Evolutionary conservation across 1,140 invertebrate genomes (phyloP).

Genomic region (Gryon sp.): DNA sequence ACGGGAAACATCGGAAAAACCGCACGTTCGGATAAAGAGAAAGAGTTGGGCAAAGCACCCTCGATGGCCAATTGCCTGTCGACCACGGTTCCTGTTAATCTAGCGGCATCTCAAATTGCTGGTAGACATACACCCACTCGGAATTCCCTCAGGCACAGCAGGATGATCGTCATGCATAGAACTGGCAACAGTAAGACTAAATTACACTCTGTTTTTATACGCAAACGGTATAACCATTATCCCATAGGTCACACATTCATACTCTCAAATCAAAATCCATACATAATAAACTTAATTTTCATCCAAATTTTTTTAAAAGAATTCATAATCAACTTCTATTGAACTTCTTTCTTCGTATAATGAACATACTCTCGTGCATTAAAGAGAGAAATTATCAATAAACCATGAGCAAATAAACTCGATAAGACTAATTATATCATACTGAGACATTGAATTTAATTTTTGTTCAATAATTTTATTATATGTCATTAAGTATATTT

Average conservation of each 20-base stretch:
- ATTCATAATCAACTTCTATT: background rate
- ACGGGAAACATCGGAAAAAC: slow-evolving; percentile 72
- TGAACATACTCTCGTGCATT: background rate
- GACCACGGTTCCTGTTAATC: slow-evolving; percentile 86
- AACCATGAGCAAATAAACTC: slow-evolving; percentile 25
- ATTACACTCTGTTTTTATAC: background rate
- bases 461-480: too few relatives aligned
- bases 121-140: slow-evolving; percentile 85
- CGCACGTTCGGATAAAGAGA: slow-evolving; percentile 67
- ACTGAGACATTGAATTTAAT: background rate
- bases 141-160: slow-evolving; percentile 84
- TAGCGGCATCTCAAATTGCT: slow-evolving; percentile 82
- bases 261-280: background rate
- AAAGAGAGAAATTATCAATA: slow-evolving; percentile 11
- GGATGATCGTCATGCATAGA: slow-evolving; percentile 85
- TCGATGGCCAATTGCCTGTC: slow-evolving; percentile 81
- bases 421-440: slow-evolving; percentile 23
- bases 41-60: slow-evolving; percentile 74
- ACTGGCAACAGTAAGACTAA: slow-evolving; percentile 79
- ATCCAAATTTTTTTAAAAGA: too few relatives aligned
- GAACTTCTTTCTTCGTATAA: background rate
- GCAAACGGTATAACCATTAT: background rate
- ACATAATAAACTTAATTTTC: too few relatives aligned
- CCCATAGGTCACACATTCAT: background rate
- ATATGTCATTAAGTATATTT: too few relatives aligned